Evolutionary conservation across 2,113 vertebrate species (phyloP).

Genomic region (Dryoscopus gambensis): DNA sequence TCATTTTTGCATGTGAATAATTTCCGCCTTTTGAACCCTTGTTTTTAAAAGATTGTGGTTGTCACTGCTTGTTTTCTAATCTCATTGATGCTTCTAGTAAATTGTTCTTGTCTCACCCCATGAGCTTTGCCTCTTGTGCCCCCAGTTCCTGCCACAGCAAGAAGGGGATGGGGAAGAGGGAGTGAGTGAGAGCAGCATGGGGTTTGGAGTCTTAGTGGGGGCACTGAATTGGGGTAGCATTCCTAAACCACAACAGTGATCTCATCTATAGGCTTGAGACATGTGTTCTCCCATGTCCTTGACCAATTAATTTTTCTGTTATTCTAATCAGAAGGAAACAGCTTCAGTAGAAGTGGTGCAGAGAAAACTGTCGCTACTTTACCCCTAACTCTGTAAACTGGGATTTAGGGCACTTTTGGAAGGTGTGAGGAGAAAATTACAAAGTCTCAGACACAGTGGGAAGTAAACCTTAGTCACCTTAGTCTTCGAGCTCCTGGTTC

Average conservation of each 20-base stretch:
- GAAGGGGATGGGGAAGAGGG: not conserved
- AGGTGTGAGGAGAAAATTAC: not conserved
- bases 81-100: not conserved
- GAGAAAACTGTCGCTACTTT: not conserved
- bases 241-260: not conserved
- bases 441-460: not conserved
- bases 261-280: not conserved
- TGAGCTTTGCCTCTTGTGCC: not conserved
- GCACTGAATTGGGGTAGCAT: not conserved
- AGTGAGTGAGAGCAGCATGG: rapidly evolving
- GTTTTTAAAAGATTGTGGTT: not conserved
- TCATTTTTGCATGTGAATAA: not conserved
- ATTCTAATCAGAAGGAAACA: not conserved
- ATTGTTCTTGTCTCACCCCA: not conserved
- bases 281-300: not conserved
- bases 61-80: not conserved
- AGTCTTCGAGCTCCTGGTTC: not conserved
- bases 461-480: not conserved
- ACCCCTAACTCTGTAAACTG: not conserved
- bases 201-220: not conserved
- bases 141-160: not conserved
- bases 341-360: not conserved
- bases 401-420: not conserved
- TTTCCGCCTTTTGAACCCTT: not conserved
- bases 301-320: not conserved